Base-by-base conservation (phyloP, 1,140 invertebrate species). In the Oryzaephilus surinamensis region DNA sequence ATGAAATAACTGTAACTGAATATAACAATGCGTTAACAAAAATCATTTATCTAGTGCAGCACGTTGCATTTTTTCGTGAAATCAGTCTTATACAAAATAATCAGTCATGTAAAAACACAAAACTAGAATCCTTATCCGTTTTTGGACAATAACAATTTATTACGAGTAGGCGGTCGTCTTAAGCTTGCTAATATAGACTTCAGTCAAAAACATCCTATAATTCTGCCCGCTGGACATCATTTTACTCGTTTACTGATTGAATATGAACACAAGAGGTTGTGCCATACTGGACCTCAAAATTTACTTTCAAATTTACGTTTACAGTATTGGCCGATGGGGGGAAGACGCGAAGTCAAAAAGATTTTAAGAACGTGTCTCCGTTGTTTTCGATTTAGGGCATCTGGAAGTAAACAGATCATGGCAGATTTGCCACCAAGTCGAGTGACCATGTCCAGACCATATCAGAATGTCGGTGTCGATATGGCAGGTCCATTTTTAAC, bases 401-500 rank as follows among this genome's bases (percentile, higher is more conserved):
- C 28, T 36, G 7, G 18, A 19, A n/a, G 19, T 6, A 11, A 49
- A 50, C 31, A 33, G 28, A 20, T 19, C 18, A 52, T 54, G 49
- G 51, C 41, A 2, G 23, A 47, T 40, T 19, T 53, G 28, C 40
- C 50, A 10, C 12, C 11, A 12, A n/a, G 13, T 19, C 6, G 42
- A 13, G 43, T 5, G 16, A 43, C 5, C 29, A 32, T 37, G 7
- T 11, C 19, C 11, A 35, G 33, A n/a, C 43, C 54, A 16, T 65
- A 62, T 45, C 29, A 18, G 4, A 46, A 46, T 34, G 16, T n/a
- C 20, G 52, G 58, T 7, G 40, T 60, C 7, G 55, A 58, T 29
- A 55, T 49, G 19, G 50, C 47, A 2, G 52, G 56, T n/a, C 57
- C 52, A 13, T 29, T 60, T 28, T 27, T 37, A 17, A 40, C 54